Conservation (phyloP, 2,888 invertebrate species). For the Drosophila rellima region DNA sequence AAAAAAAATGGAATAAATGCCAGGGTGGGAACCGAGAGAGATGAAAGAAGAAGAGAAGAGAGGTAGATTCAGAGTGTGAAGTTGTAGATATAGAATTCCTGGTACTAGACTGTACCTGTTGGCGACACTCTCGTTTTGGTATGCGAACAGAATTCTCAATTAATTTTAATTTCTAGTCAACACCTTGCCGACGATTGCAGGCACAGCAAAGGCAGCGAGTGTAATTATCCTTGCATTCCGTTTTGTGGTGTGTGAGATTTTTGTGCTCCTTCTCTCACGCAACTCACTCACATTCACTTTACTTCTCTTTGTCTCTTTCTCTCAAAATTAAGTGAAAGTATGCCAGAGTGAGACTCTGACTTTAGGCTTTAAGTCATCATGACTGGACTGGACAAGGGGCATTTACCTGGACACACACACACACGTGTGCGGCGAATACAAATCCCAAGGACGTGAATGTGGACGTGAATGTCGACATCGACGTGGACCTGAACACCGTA, state of each 20-base stretch:
- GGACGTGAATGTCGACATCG: conserved; percentile 26
- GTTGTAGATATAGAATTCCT: conserved; percentile 26
- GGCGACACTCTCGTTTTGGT: conserved; percentile 69
- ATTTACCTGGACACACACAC: conserved; percentile 47
- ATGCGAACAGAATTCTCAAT: conserved; percentile 83
- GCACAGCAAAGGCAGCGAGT: conserved; percentile 38
- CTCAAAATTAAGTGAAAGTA: conserved; percentile 61
- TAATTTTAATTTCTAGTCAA: conserved; percentile 84
- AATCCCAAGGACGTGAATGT: conserved; percentile 62
- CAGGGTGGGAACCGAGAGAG: conserved; percentile 8
- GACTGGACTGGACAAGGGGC: conserved; percentile 48
- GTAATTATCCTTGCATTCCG: conserved; percentile 70
- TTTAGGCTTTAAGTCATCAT: conserved; percentile 46
- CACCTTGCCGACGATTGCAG: conserved; percentile 74
- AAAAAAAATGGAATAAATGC: conserved; percentile 19
- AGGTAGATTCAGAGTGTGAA: not conserved
- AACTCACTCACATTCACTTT: not conserved
- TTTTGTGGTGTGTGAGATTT: conserved; percentile 55
- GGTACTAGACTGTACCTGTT: conserved; percentile 40
- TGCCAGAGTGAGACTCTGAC: conserved; percentile 24
- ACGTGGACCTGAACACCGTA: conserved; percentile 55
- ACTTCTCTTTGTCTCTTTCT: not conserved
- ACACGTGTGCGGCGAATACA: conserved; percentile 59
- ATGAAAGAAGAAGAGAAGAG: not conserved
- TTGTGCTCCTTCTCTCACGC: conserved; percentile 1